Evolutionary conservation across 1,140 invertebrate species (phyloP).

Genomic region (Ooceraea biroi): DNA sequence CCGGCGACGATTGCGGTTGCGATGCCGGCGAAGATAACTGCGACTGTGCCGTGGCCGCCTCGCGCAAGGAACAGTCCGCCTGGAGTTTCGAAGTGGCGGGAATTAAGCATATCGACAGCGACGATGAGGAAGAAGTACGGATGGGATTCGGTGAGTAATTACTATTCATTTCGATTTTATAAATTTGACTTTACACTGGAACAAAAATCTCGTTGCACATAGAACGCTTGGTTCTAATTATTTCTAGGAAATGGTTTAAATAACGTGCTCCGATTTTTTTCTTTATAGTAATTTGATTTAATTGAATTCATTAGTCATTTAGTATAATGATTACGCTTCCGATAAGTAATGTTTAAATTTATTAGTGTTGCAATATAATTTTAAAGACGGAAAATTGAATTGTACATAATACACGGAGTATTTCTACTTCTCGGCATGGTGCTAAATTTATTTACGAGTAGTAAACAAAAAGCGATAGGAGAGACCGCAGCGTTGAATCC

Average conservation of each 20-base stretch:
- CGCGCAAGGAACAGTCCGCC: constrained; percentile 78
- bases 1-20: constrained; percentile 77
- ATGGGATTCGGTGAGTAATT: constrained; percentile 85
- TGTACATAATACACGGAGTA: no score
- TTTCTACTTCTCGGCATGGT: no score
- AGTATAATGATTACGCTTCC: neutral
- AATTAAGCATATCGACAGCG: constrained; percentile 91
- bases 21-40: constrained; percentile 74
- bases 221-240: neutral
- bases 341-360: neutral
- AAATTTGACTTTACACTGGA: neutral
- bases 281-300: neutral
- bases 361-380: neutral
- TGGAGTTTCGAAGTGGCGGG: constrained; percentile 89
- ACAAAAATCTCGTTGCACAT: neutral
- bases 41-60: constrained; percentile 66
- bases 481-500: constrained; percentile 5
- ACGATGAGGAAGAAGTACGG: constrained; percentile 88
- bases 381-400: no score
- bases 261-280: neutral
- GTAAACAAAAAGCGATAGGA: neutral
- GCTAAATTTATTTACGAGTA: constrained; percentile 5
- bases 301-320: no score
- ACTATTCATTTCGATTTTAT: neutral
- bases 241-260: neutral